Evolutionary conservation across 1,140 invertebrate genomes (phyloP), one percentile per base, ranked within the genome.

Genomic region (Calephelis virginiensis): DNA sequence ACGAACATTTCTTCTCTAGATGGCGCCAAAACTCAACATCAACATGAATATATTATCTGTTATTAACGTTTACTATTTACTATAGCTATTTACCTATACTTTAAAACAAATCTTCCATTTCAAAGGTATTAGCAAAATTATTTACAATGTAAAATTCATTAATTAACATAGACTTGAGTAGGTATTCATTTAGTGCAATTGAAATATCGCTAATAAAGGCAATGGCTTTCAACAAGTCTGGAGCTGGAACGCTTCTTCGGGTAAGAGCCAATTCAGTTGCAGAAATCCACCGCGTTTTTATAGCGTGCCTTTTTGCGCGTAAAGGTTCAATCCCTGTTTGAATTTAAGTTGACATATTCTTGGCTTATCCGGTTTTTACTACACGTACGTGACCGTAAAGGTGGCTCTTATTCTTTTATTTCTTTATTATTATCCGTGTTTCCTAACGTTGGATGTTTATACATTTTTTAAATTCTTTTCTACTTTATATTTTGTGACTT

Each of bases 321-420:
- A 59, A 59, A 59, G 56, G 56, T 38, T 59, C 28, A 59, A 59
- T 59, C 37, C 56, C 28, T 11, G 28, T 13, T 40, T 59, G 12
- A 59, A 59, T 59, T 59, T 59, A 59, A 59, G 56, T 59, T 59
- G 56, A 59, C 56, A 59, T 59, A 59, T 59, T 59, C 53, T 59
- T 28, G 11, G 53, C 17, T 59, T 37, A 59, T 28, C 17, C 37
- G 37, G 11, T 59, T 59, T 59, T 38, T 12, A 17, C 53, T 59
- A 59, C 53, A 56, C 40, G 40, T 8, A 38, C 53, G 10, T 37
- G 50, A 56, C 17, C 10, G 17, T 56, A 56, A 56, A 28, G 50
- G 10, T 12, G n/a, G 47, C 9, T 48, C 17, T 37, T 12, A 5
- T 10, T 37, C 50, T 12, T 28, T 56, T 56, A 37, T 56, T 56